Percentiles rank a stretch among this genome's conserved stretches.
These are phyloP conservation scores for Aporrectodea caliginosa DNA, from an alignment of 1,140 invertebrate genomes.

Conservation along the genomic window DNA sequence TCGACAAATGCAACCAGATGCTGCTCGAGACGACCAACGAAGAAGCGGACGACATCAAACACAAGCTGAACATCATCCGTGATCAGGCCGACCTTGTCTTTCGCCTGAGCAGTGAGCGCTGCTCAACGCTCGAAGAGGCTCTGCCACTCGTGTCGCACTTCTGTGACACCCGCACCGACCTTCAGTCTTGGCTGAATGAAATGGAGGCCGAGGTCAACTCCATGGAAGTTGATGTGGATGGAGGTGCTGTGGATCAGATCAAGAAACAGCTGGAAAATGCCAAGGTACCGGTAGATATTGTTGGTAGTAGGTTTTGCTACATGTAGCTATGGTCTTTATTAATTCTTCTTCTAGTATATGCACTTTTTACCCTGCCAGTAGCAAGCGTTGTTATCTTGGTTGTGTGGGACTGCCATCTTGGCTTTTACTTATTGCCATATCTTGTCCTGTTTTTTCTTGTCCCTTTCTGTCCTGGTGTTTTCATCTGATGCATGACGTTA, in stretches of 20 bases:
- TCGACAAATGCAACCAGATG: conserved; percentile 80
- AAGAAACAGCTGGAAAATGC: not conserved
- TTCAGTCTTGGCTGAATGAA: conserved; percentile 86
- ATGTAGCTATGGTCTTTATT: too few species aligned
- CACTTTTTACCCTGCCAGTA: too few species aligned
- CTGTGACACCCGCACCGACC: conserved; percentile 83
- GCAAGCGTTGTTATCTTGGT: too few species aligned
- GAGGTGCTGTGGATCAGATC: not conserved
- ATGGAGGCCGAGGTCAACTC: conserved; percentile 73
- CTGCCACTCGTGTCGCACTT: conserved; percentile 80
- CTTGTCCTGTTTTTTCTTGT: too few species aligned
- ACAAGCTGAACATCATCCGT: conserved; percentile 70
- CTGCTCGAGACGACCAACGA: conserved; percentile 87
- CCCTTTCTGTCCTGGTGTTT: too few species aligned
- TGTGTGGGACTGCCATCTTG: too few species aligned
- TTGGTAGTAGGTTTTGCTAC: too few species aligned
- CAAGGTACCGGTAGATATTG: too few species aligned
- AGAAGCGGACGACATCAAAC: conserved; percentile 76
- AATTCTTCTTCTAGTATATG: too few species aligned
- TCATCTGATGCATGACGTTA: too few species aligned
- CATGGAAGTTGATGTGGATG: conserved; percentile 44
- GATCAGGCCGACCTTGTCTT: conserved; percentile 61
- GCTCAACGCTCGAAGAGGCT: conserved; percentile 90
- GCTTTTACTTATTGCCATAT: too few species aligned
- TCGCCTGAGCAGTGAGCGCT: conserved; percentile 68